Evolutionary conservation across 2,113 vertebrate species (phyloP).

Genomic region (Austrofundulus limnaeus): DNA sequence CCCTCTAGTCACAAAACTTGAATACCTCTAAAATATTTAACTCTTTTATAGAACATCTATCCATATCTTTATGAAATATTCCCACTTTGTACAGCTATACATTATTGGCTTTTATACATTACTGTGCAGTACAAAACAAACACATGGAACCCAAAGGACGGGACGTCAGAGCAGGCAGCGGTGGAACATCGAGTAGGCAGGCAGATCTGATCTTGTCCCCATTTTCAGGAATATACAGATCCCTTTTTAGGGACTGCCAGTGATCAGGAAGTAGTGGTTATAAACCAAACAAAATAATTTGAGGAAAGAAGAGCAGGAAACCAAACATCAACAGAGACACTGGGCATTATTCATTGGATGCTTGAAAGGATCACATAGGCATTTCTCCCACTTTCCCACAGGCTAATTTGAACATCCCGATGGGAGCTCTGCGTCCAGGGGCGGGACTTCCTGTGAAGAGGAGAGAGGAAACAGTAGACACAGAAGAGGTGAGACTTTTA

Average conservation of each 20-base stretch:
- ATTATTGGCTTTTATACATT: slow-evolving; percentile 55
- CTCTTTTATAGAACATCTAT: slow-evolving; percentile 21
- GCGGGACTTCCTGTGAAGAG: slow-evolving; percentile 93
- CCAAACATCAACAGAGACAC: not conserved
- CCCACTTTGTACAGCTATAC: slow-evolving; percentile 66
- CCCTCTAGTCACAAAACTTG: not conserved
- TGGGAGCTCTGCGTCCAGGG: slow-evolving; percentile 96
- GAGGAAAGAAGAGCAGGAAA: slow-evolving; percentile 25
- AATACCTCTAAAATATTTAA: slow-evolving; percentile 30
- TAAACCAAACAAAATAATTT: slow-evolving; percentile 45
- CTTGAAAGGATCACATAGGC: slow-evolving; percentile 51
- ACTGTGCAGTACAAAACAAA: slow-evolving; percentile 45
- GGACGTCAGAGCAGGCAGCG: slow-evolving; percentile 41
- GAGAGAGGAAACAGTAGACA: slow-evolving; percentile 88
- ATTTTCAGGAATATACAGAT: slow-evolving; percentile 64
- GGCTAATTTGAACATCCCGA: slow-evolving; percentile 99
- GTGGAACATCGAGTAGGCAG: slow-evolving; percentile 51
- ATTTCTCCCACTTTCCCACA: slow-evolving; percentile 71
- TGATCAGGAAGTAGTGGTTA: slow-evolving; percentile 45
- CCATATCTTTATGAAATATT: slow-evolving; percentile 23
- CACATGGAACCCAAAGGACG: slow-evolving; percentile 32
- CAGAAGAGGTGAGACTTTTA: slow-evolving; percentile 84
- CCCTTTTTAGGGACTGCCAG: slow-evolving; percentile 35
- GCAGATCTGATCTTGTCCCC: slow-evolving; percentile 19
- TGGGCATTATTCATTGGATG: slow-evolving; percentile 1